Evolutionary conservation across 2,888 invertebrate species (phyloP), one percentile per base, ranked within the genome.

Genomic region (Platerodrilus igneus): DNA sequence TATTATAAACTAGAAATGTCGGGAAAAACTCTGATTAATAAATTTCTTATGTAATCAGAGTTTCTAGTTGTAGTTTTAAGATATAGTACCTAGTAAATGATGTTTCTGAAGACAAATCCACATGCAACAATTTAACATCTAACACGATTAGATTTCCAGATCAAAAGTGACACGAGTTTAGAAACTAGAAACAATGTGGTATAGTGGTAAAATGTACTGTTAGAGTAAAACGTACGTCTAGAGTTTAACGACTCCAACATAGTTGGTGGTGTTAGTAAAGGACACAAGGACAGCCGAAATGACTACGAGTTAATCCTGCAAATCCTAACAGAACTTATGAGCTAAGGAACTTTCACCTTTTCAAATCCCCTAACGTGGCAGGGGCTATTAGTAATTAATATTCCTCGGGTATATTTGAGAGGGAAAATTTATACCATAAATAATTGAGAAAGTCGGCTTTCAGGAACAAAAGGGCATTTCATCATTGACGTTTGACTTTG

Each of bases 111-210:
- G n/a, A n/a, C n/a, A n/a, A n/a, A n/a, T n/a, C n/a, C n/a, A n/a
- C n/a, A n/a, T n/a, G n/a, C 17, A 18, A 34, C 25, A 34, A 26
- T 18, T 25, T 26, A 31, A 6, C 16, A 9, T 33, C 9, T 17
- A 23, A 22, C 23, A 28, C 38, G 35, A 39, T 36, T 40, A 39
- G 31, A 44, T 44, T 35, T 37, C 19, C 29, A 49, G 50, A 51
- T 51, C 51, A 50, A 48, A 43, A 49, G 51, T 45, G 35, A 28
- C 37, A 35, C 45, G 50, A 48, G 40, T 44, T 44, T 32, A n/a
- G 40, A 44, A 51, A 53, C 52, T 53, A 47, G 52, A 50, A 52
- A 55, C 53, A 53, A 53, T 55, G 52, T 45, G 50, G 50, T 45
- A 41, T 44, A 40, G 41, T 42, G 45, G 47, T n/a, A n/a, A n/a